Evolutionary conservation across 2,797 vertebrate genomes (phyloP).

Genomic region (Hippopotamyrus pictus): DNA sequence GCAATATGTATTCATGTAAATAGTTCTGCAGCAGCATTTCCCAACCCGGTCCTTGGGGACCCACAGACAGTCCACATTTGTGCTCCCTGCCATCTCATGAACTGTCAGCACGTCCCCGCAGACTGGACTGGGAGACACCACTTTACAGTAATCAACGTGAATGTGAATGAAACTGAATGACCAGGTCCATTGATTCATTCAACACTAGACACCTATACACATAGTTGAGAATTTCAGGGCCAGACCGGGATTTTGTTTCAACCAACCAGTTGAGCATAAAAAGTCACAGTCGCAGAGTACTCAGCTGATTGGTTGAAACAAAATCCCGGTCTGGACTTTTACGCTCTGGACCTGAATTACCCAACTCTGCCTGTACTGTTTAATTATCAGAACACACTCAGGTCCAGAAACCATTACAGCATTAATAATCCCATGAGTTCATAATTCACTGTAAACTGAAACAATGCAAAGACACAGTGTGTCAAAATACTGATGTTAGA

Average conservation of each 20-base stretch:
- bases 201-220: not conserved
- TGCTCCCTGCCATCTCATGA: not conserved
- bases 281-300: too few species aligned
- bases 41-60: not conserved
- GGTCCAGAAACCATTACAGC: not conserved
- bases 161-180: not conserved
- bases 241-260: too few species aligned
- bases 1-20: not conserved
- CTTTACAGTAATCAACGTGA: not conserved
- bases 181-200: not conserved
- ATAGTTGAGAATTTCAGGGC: too few species aligned
- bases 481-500: not conserved
- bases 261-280: too few species aligned
- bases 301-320: not conserved
- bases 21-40: not conserved
- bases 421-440: not conserved
- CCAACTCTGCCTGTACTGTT: not conserved
- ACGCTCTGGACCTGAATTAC: not conserved
- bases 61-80: not conserved
- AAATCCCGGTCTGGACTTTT: not conserved
- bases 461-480: not conserved
- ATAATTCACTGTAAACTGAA: not conserved
- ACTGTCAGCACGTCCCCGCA: not conserved
- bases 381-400: not conserved
- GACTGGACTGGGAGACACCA: not conserved